These are phyloP conservation scores for Lerema accius DNA, from an alignment of 1,140 invertebrate genomes.

Conservation along the genomic window DNA sequence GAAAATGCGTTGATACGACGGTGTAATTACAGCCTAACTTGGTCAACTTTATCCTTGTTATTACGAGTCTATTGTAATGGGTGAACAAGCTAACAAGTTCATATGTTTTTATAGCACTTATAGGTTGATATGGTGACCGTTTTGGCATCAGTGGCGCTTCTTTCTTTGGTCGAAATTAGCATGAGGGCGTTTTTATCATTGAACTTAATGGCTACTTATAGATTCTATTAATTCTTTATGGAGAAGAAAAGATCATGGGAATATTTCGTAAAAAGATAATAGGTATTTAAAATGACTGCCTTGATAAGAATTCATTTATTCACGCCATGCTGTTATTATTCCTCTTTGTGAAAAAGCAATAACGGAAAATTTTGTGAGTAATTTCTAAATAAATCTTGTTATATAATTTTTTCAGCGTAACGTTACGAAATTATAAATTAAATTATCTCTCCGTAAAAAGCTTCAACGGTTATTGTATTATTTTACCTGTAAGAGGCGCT, in stretches of 20 bases:
- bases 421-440: neutral
- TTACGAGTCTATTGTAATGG: neutral
- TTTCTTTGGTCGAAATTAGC: too few relatives aligned
- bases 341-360: neutral
- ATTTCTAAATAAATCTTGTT: neutral
- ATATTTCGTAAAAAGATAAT: too few relatives aligned
- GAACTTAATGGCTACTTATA: too few relatives aligned
- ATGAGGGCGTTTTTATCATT: too few relatives aligned
- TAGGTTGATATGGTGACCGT: too few relatives aligned
- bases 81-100: neutral
- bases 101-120: too few relatives aligned
- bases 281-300: too few relatives aligned
- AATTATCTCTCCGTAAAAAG: neutral
- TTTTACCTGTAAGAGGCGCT: neutral
- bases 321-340: neutral
- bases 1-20: slow-evolving; percentile 13
- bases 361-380: neutral
- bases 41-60: slow-evolving; percentile 8
- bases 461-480: neutral
- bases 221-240: too few relatives aligned
- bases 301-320: neutral
- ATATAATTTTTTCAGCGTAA: neutral
- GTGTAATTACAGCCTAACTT: slow-evolving; percentile 14
- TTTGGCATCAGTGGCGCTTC: too few relatives aligned
- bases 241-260: too few relatives aligned